A percentile compares a stretch with the other conserved stretches of the same genome.
Evolutionary conservation across 2,113 vertebrate species (phyloP).

Genomic region (Tragelaphus imberbis): DNA sequence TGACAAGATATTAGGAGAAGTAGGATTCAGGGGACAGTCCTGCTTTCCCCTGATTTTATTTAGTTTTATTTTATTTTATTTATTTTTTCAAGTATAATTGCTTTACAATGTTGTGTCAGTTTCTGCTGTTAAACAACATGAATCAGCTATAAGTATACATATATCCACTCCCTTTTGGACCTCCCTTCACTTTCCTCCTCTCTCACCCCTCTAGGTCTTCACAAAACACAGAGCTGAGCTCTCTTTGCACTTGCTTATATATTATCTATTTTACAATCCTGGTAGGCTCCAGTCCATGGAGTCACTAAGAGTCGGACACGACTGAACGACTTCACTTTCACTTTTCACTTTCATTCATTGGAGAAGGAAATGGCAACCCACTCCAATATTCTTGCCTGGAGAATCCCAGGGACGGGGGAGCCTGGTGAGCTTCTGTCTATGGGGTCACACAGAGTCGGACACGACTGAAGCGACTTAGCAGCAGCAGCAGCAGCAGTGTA

Average conservation of each 20-base stretch:
- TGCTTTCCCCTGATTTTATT: neutral
- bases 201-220: neutral
- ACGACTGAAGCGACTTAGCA: no score
- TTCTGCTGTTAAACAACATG: neutral
- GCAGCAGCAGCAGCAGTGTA: no score
- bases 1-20: neutral
- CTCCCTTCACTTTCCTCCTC: neutral
- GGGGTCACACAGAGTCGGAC: no score
- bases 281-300: no score
- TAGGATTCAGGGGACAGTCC: neutral
- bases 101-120: neutral
- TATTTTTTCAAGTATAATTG: neutral
- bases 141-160: neutral
- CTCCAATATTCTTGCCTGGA: no score
- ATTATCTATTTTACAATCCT: neutral
- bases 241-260: neutral
- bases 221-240: neutral
- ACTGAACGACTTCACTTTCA: no score
- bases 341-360: no score
- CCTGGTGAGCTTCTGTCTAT: no score
- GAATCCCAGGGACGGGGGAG: no score
- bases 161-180: neutral
- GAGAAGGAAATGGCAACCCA: no score
- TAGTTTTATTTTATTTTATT: neutral
- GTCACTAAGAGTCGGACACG: no score